Base-by-base conservation (phyloP, 2,888 invertebrate genomes). In the Heliconius aoede region DNA sequence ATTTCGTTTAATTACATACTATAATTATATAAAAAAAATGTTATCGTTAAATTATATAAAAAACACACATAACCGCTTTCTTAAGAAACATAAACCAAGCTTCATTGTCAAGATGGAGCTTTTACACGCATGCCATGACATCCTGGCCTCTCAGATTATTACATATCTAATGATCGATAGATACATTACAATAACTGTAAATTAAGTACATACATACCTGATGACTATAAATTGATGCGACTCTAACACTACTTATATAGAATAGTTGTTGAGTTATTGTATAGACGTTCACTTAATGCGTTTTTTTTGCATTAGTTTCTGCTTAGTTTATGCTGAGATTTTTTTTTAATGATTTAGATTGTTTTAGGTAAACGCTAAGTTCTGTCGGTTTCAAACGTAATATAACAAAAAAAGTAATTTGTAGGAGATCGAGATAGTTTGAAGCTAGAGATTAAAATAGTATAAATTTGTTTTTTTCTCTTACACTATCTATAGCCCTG, bases 111-210 rank as follows among this genome's bases (percentile, higher is more conserved):
- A 30, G 26, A 62, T 72, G 72, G 61, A 55, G 78, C 69, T 36
- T 55, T 51, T 62, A 51, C 71, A 55, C 68, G 40, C 76, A 73
- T 78, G 65, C 28, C 74, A 68, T 74, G 78, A 78, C 79, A 76
- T 76, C 76, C 72, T 79, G 74, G 68, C 79, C 78, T 76, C 67
- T 62, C 58, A 72, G 78, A 79, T 78, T 74, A 79, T 79, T 78
- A 76, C 68, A 74, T 68, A 74, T 76, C 76, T 78, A 79, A 79
- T 79, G 78, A 79, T 76, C 76, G 78, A 76, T 73, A 79, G 76
- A 77, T 76, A 76, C 72, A 68, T 79, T 79, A 78, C 78, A 73
- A 62, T 76, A 79, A 79, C 79, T 76, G 79, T 79, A 79, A 62
- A 76, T 76, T 74, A 76, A 76, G 62, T 62, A 74, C 71, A 75